Percentiles rank a stretch among this genome's conserved stretches.
These are phyloP conservation scores for Athripsodes cinereus DNA, from an alignment of 2,888 invertebrate genomes.

Conservation along the genomic window DNA sequence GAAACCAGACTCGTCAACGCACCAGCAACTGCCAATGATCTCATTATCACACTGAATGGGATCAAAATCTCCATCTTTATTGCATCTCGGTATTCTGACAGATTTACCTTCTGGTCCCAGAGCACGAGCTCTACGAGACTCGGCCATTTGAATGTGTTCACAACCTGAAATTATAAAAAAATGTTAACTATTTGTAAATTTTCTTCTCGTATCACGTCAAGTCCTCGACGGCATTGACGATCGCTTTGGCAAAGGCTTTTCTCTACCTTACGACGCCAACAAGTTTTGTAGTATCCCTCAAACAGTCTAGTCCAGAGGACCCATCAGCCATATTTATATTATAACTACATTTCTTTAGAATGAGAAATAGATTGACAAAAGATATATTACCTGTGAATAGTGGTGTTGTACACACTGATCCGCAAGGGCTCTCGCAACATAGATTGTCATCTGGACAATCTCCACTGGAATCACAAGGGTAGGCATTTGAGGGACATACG, in stretches of 20 bases:
- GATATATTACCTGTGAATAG: slow-evolving; percentile 51
- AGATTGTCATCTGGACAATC: slow-evolving; percentile 57
- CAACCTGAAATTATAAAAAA: slow-evolving; percentile 46
- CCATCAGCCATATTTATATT: too few relatives aligned
- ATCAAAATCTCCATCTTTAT: slow-evolving; percentile 68
- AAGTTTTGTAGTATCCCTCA: too few relatives aligned
- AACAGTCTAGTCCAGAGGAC: background rate
- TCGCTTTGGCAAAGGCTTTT: too few relatives aligned
- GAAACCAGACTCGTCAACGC: slow-evolving; percentile 72
- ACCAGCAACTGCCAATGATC: slow-evolving; percentile 73
- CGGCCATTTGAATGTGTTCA: slow-evolving; percentile 57
- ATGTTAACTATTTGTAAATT: too few relatives aligned
- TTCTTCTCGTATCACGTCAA: too few relatives aligned
- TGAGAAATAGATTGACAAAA: background rate
- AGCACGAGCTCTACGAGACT: slow-evolving; percentile 56
- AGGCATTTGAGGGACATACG: slow-evolving; percentile 55
- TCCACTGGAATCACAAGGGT: slow-evolving; percentile 52
- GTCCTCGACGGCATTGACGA: too few relatives aligned
- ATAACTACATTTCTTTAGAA: too few relatives aligned
- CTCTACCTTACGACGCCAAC: too few relatives aligned
- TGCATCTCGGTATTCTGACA: slow-evolving; percentile 65
- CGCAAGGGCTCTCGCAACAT: slow-evolving; percentile 65
- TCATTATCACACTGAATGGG: slow-evolving; percentile 71
- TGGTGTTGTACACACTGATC: slow-evolving; percentile 54
- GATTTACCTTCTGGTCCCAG: slow-evolving; percentile 43